Evolutionary conservation across 1,140 invertebrate species (phyloP).

Genomic region (Arctopsyche grandis): DNA sequence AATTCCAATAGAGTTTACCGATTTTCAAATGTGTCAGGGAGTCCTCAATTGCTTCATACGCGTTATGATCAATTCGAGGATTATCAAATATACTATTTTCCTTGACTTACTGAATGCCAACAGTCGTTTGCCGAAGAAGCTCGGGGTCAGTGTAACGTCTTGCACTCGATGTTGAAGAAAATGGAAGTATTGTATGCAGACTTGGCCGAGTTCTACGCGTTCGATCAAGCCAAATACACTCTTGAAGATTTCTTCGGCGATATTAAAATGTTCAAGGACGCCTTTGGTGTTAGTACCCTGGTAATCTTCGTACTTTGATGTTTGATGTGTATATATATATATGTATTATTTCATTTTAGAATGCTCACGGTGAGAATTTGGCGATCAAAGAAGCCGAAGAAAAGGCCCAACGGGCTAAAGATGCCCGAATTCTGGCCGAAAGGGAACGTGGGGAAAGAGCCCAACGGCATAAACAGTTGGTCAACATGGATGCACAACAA

Average conservation of each 20-base stretch:
- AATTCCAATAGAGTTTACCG: no score
- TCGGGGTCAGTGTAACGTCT: conserved; percentile 84
- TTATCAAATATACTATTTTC: conserved; percentile 39
- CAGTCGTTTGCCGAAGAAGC: conserved; percentile 82
- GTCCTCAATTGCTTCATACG: no score
- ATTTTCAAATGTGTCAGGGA: no score
- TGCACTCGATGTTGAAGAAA: conserved; percentile 94
- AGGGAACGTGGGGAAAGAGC: conserved; percentile 83
- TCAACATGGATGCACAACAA: conserved; percentile 92
- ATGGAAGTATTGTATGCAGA: conserved; percentile 89
- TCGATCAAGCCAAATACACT: conserved; percentile 93
- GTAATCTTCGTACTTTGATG: not conserved
- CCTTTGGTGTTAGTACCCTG: conserved; percentile 79
- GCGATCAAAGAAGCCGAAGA: conserved; percentile 87
- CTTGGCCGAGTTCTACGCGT: conserved; percentile 90
- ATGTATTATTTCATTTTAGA: conserved; percentile 62
- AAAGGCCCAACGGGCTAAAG: conserved; percentile 84
- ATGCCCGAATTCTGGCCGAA: conserved; percentile 87
- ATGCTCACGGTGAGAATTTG: conserved; percentile 87
- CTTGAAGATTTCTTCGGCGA: conserved; percentile 97
- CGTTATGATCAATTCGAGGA: no score
- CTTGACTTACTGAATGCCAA: conserved; percentile 42
- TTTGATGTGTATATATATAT: not conserved
- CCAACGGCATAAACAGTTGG: conserved; percentile 83
- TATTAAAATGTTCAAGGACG: conserved; percentile 94